These are phyloP conservation scores for Habroteleia sp. DNA, from an alignment of 2,888 invertebrate genomes.

Conservation along the genomic window DNA sequence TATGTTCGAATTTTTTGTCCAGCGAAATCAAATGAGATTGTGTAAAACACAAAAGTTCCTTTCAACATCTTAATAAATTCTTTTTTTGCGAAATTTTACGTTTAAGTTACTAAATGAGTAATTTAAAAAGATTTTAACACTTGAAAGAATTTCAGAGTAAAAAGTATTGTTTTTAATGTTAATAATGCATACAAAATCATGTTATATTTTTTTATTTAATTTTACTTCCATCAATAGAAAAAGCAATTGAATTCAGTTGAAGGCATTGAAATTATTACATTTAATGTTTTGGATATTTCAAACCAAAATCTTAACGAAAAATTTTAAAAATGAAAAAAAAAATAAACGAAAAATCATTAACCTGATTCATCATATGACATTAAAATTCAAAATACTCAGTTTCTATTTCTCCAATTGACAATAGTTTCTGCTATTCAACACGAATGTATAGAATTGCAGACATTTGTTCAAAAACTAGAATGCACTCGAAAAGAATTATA, in stretches of 20 bases:
- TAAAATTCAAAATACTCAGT: conserved; percentile 45
- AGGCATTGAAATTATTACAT: too few relatives aligned
- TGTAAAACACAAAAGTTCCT: conserved; percentile 14
- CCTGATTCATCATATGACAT: conserved; percentile 35
- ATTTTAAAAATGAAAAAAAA: too few relatives aligned
- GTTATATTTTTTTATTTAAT: too few relatives aligned
- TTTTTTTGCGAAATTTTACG: conserved; percentile 37
- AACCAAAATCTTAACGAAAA: too few relatives aligned
- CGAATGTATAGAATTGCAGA: conserved; percentile 28
- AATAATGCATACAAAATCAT: too few relatives aligned
- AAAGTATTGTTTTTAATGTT: too few relatives aligned
- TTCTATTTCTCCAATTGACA: conserved; percentile 29
- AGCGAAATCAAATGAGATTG: conserved; percentile 28
- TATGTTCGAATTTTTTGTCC: conserved; percentile 21
- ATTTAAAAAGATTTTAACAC: too few relatives aligned
- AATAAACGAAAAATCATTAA: conserved; percentile 41
- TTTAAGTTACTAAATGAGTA: conserved; percentile 21
- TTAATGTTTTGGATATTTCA: too few relatives aligned
- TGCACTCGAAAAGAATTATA: conserved; percentile 59
- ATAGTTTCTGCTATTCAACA: conserved; percentile 31
- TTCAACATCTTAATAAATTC: conserved; percentile 48
- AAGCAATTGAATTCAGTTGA: too few relatives aligned
- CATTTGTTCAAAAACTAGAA: conserved; percentile 42
- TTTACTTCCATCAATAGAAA: too few relatives aligned
- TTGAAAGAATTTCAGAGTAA: too few relatives aligned